Evolutionary conservation across 1,140 invertebrate genomes (phyloP).

Genomic region (Polypedilum pembai): DNA sequence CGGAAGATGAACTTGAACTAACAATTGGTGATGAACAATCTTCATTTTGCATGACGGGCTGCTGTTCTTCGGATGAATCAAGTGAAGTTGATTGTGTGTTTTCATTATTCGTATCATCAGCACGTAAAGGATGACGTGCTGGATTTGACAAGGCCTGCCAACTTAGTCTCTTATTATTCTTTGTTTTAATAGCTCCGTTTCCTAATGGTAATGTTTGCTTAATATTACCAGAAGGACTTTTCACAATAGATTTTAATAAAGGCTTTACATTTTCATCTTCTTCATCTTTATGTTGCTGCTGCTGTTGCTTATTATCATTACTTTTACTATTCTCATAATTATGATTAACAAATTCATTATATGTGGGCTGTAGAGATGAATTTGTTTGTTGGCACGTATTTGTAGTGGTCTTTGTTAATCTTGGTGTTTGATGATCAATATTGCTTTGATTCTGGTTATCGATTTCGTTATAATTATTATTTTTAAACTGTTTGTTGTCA

Average conservation of each 20-base stretch:
- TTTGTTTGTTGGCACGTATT: constrained; percentile 14
- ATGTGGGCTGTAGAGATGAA: neutral
- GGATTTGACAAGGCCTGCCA: constrained; percentile 19
- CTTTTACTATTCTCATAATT: constrained; percentile 15
- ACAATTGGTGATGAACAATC: constrained; percentile 40
- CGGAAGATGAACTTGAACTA: constrained; percentile 43
- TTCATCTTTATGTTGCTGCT: neutral
- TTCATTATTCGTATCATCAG: neutral
- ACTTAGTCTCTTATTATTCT: constrained; percentile 14
- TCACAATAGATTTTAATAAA: constrained; percentile 32
- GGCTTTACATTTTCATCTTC: constrained; percentile 14
- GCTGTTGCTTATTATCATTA: neutral
- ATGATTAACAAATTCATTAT: constrained; percentile 30
- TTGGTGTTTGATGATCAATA: constrained; percentile 18
- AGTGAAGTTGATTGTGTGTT: neutral
- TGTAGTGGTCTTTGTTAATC: neutral
- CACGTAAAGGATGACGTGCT: neutral
- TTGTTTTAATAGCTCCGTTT: neutral
- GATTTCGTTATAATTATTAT: neutral
- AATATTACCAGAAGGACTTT: constrained; percentile 32
- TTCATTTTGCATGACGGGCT: neutral
- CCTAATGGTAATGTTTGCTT: constrained; percentile 26
- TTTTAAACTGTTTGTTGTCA: neutral
- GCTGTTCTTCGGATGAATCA: neutral
- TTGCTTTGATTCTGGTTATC: neutral